Percentiles rank a stretch among this genome's conserved stretches.
Evolutionary conservation across 2,113 vertebrate genomes (phyloP).

Genomic region (Tenrec ecaudatus): DNA sequence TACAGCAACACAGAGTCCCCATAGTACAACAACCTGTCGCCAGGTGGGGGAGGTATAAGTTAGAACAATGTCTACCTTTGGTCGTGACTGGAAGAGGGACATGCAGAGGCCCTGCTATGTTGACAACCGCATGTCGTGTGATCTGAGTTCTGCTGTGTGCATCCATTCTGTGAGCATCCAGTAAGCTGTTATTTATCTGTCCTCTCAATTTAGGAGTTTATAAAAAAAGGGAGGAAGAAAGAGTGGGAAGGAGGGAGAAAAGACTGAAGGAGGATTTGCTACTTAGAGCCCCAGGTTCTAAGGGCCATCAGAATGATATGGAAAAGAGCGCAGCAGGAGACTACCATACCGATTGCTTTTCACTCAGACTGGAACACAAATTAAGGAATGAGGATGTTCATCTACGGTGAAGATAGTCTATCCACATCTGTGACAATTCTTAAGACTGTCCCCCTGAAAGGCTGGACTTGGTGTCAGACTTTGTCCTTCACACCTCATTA

Average conservation of each 20-base stretch:
- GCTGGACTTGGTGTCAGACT: constrained; percentile 26
- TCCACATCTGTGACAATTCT: not conserved
- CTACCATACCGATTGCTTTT: not conserved
- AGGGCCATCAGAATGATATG: no score
- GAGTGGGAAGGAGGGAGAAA: not conserved
- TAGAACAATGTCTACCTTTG: not conserved
- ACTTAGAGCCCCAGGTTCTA: not conserved
- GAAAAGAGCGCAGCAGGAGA: not conserved
- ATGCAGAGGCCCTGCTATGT: not conserved
- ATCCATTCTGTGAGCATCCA: not conserved
- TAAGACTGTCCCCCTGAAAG: not conserved
- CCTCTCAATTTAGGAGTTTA: not conserved
- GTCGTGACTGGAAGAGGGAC: not conserved
- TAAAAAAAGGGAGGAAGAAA: not conserved
- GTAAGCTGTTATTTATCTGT: not conserved
- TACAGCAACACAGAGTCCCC: not conserved
- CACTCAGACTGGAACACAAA: not conserved
- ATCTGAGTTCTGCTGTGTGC: not conserved
- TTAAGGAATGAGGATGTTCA: not conserved
- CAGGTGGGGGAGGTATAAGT: not conserved
- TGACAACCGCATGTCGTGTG: not conserved
- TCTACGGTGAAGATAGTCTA: not conserved
- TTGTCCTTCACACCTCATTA: constrained; percentile 51
- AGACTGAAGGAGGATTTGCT: not conserved
- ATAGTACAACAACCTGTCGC: not conserved